Percentiles rank a stretch among this genome's conserved stretches.
Evolutionary conservation across 2,888 invertebrate species (phyloP).

Genomic region (Blastobasis adustella): DNA sequence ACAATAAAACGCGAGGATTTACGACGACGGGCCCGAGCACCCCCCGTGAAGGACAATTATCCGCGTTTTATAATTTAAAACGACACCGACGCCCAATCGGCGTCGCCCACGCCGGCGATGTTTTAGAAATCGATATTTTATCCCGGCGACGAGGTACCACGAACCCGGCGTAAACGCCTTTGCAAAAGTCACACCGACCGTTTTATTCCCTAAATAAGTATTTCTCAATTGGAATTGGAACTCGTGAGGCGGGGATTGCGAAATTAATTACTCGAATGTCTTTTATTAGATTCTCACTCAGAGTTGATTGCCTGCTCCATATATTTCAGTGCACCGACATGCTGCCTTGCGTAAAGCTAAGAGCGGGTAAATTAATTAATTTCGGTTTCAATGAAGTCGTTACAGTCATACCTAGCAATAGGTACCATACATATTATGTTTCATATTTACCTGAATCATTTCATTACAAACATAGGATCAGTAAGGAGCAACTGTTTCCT

Average conservation of each 20-base stretch:
- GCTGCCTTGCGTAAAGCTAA: background rate
- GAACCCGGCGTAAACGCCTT: conserved; percentile 17
- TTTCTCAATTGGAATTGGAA: conserved; percentile 16
- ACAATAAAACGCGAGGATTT: conserved; percentile 55
- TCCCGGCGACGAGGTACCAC: conserved; percentile 25
- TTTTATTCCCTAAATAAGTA: conserved; percentile 17
- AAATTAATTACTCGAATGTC: conserved; percentile 19
- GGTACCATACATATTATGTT: no score
- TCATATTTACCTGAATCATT: no score
- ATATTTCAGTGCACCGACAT: background rate
- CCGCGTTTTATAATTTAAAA: conserved; percentile 38
- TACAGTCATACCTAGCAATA: no score
- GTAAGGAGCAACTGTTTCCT: no score
- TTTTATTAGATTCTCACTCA: conserved; percentile 13
- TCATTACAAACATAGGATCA: no score
- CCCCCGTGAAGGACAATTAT: conserved; percentile 51
- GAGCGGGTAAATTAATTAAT: no score
- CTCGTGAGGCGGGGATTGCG: conserved; percentile 15
- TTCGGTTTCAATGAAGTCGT: no score
- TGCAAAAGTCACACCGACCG: conserved; percentile 8
- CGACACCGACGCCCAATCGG: conserved; percentile 24
- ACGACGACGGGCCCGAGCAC: conserved; percentile 40
- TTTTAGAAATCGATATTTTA: conserved; percentile 27
- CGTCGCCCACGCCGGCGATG: conserved; percentile 21
- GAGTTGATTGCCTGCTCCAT: background rate